A percentile compares a stretch with the other conserved stretches of the same genome.
These are phyloP conservation scores for Dicycla oo DNA, from an alignment of 2,888 invertebrate genomes.

Conservation along the genomic window DNA sequence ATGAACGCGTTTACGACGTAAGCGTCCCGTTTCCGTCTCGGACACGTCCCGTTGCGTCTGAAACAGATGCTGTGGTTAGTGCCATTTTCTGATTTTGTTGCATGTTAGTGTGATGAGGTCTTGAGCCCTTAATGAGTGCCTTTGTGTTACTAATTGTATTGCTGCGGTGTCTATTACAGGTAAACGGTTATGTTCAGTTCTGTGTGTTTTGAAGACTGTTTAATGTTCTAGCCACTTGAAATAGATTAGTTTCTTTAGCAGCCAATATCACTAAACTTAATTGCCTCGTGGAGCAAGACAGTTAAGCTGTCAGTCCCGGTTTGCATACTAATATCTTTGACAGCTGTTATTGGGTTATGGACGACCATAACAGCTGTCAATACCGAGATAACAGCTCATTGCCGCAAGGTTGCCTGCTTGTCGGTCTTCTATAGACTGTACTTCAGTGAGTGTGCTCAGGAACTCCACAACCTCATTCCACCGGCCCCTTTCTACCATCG, in stretches of 20 bases:
- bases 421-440: too few relatives aligned
- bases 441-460: too few relatives aligned
- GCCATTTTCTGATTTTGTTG: constrained; percentile 27
- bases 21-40: constrained; percentile 18
- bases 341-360: neutral
- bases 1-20: constrained; percentile 41
- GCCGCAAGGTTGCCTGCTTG: too few relatives aligned
- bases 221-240: constrained; percentile 28
- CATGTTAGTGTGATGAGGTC: constrained; percentile 19
- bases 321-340: constrained; percentile 3
- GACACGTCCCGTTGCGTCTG: constrained; percentile 15
- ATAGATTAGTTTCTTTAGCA: constrained; percentile 30
- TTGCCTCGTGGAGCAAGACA: neutral
- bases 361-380: too few relatives aligned
- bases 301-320: constrained; percentile 13
- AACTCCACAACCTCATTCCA: too few relatives aligned
- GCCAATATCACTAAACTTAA: constrained; percentile 28
- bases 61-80: neutral
- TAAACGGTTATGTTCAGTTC: neutral
- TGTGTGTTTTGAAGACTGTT: constrained; percentile 9
- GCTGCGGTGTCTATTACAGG: constrained; percentile 1
- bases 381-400: too few relatives aligned
- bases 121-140: constrained; percentile 18
- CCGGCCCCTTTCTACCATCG: too few relatives aligned
- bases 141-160: constrained; percentile 34